Evolutionary conservation across 2,888 invertebrate genomes (phyloP), one percentile per base, ranked within the genome.

Genomic region (Scaptomyza tumidula): DNA sequence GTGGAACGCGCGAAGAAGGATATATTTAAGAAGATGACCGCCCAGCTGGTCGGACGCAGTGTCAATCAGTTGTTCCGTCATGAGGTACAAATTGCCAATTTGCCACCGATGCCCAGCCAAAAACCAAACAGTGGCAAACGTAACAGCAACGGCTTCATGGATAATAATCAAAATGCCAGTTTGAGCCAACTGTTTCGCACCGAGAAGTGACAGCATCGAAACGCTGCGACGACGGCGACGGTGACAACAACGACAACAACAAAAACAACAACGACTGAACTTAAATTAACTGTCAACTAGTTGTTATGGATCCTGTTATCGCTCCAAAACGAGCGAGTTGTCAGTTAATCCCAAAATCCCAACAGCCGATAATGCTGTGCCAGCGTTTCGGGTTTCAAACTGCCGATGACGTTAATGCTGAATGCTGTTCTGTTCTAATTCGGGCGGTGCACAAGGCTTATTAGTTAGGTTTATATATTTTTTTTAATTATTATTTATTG

Each of bases 1-100:
- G 95, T 96, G 46, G 98, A 98, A 90, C 97, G 97, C 91, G 96
- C 96, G 82, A 98, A 97, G 91, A 97, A 97, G 80, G 98, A 98
- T 90, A 93, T 97, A 53, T 98, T 98, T 92, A 97, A 96, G 93
- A 97, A 97, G 92, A 95, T 97, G 79, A 97, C 97, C 9, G 94
- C 95, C 68, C 95, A 95, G 95, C 92, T 97, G 66, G 95, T 97
- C 85, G 97, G 97, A 0, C 94, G 96, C 83, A 97, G 96, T 93
- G 94, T 98, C 29, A 96, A 97, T 29, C 97, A 98, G 91, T 93
- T 97, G 70, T 98, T 98, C 92, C 96, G 96, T 80, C 96, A 97
- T 87, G 97, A 97, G 91, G 95, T 97, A 11, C 95, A 95, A 92
- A 97, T 98, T 79, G 94, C 96, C 72, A 96, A 97, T 92, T 93